These are phyloP conservation scores for Cheilosia vulpina DNA, from an alignment of 2,888 invertebrate genomes.

Conservation along the genomic window DNA sequence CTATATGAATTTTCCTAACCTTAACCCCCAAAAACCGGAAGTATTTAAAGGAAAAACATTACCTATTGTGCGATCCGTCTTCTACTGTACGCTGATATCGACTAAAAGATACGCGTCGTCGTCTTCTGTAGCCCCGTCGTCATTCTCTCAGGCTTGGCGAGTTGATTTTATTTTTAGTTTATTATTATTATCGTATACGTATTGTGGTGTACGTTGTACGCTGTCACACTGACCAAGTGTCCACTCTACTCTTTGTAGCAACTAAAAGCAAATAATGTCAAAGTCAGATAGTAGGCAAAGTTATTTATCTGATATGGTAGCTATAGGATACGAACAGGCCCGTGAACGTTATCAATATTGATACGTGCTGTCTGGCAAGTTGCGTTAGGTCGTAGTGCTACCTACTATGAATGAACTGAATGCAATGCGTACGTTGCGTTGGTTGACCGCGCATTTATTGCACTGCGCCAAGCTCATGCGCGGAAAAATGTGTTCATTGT, in stretches of 20 bases:
- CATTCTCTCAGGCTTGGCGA: not conserved
- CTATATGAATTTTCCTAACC: not conserved
- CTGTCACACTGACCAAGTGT: not conserved
- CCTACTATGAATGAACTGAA: no score
- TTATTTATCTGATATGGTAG: no score
- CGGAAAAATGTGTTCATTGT: no score
- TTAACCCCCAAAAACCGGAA: not conserved
- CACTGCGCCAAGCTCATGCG: no score
- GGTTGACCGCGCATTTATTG: no score
- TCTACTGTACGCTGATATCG: not conserved
- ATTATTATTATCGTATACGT: not conserved
- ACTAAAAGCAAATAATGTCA: not conserved
- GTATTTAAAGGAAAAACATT: not conserved
- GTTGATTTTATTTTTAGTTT: conserved; percentile 1
- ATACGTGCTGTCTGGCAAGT: no score
- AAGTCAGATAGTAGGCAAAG: no score
- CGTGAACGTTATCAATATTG: no score
- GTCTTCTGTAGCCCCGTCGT: not conserved
- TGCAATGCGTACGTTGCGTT: no score
- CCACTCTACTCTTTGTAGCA: not conserved
- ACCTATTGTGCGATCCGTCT: not conserved
- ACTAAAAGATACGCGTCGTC: not conserved
- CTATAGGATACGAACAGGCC: no score
- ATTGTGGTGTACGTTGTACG: not conserved
- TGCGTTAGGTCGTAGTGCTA: no score